phyloP scores from a whole-genome alignment of 2,113 vertebrate species.

The Psittacara wagleri region DNA sequence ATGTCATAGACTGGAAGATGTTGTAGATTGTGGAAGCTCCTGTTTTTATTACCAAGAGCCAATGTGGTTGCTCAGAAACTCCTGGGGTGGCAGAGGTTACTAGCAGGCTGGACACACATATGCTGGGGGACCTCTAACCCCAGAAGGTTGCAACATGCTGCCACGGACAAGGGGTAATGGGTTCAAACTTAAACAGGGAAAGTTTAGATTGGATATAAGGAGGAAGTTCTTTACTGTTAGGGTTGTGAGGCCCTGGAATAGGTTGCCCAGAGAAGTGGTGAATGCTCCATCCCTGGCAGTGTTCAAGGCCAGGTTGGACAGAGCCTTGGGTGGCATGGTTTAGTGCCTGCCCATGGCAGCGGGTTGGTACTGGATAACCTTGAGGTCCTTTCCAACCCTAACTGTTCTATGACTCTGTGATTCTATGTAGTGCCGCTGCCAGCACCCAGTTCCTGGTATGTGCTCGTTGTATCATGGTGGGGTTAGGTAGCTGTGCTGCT shows the following conservation, averaged over 20 bases:
- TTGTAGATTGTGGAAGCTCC: background rate
- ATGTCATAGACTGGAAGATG: background rate
- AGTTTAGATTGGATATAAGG: background rate
- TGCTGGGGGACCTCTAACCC: background rate
- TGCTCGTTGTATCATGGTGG: background rate
- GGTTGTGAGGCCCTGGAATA: background rate
- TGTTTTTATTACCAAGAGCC: background rate
- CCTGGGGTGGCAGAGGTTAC: background rate
- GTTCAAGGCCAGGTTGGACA: background rate
- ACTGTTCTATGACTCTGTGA: background rate
- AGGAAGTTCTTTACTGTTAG: background rate
- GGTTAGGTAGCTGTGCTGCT: background rate
- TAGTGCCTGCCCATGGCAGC: background rate
- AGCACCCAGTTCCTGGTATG: background rate
- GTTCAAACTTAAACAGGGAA: background rate
- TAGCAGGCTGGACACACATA: background rate
- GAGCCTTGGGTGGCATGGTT: background rate
- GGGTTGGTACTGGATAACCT: background rate
- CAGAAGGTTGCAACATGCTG: background rate
- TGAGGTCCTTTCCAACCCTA: background rate
- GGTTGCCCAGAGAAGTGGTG: background rate
- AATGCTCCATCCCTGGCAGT: background rate
- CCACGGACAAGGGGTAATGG: background rate
- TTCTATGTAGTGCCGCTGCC: background rate
- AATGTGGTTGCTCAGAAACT: background rate